A percentile compares a stretch with the other conserved stretches of the same genome.
phyloP scores from a whole-genome alignment of 2,113 vertebrate genomes.

The Dolichotis patagonum region DNA sequence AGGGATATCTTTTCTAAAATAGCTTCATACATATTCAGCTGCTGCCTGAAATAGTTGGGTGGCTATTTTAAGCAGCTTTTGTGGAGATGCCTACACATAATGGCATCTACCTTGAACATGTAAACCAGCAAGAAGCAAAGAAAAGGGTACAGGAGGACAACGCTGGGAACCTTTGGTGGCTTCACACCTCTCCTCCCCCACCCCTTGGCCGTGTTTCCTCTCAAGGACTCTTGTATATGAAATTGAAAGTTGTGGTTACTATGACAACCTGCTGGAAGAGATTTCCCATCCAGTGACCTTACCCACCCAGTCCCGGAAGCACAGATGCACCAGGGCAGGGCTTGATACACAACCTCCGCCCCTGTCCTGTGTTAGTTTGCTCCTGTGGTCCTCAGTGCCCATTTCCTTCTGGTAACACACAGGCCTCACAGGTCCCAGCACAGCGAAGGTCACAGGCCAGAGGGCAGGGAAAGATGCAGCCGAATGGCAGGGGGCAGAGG shows the following conservation, averaged over 20 bases:
- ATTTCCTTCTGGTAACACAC: neutral
- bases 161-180: neutral
- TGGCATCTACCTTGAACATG: constrained; percentile 72
- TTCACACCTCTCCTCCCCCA: constrained; percentile 27
- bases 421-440: neutral
- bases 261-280: constrained; percentile 70
- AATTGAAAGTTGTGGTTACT: constrained; percentile 71
- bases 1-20: constrained; percentile 78
- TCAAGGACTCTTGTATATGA: constrained; percentile 60
- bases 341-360: neutral
- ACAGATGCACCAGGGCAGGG: neutral
- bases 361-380: neutral
- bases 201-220: constrained; percentile 41
- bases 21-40: constrained; percentile 83
- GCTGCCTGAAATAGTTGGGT: constrained; percentile 83
- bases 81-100: constrained; percentile 76
- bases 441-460: neutral
- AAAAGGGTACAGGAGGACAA: constrained; percentile 46
- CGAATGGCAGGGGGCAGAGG: neutral
- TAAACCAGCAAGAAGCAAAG: constrained; percentile 69
- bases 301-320: constrained; percentile 38
- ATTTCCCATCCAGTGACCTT: constrained; percentile 70
- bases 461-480: neutral
- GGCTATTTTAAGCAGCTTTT: constrained; percentile 81
- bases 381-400: neutral